Base-by-base conservation (phyloP, 2,113 vertebrate genomes). In the Symphodus melops region DNA sequence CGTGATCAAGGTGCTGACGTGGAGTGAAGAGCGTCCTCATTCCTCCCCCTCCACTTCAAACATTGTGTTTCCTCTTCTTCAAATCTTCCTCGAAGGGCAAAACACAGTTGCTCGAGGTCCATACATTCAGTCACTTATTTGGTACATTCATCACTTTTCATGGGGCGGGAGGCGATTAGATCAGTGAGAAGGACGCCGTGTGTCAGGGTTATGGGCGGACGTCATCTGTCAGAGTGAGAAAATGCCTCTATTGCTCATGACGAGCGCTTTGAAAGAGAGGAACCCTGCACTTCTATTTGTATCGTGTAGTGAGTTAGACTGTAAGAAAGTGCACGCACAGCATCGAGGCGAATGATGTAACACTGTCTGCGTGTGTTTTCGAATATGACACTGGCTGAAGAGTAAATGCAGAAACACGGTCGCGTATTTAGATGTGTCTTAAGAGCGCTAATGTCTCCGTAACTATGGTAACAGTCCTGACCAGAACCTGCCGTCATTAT, bases 71-170 rank as follows among this genome's bases (percentile, higher is more conserved):
- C 48, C 39, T 78, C 65, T 76, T 52, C 28, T 51, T 4, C n/a
- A 61, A n/a, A 60, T 42, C 36, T 5, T 67, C 65, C 37, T 65
- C 70, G 5, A 25, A 51, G 55, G 49, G 61, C 12, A 2, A 8
- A 25, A 36, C 28, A 23, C 42, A 75, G 68, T 60, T 33, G 52
- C 72, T 78, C 25, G 16, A 63, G 78, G 52, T 81, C 74, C 75
- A 63, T 84, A 85, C 85, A 90, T 88, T 86, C 86, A 85, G 77
- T 86, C 84, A 75, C 75, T 63, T 70, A 44, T 87, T 77, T 72
- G 72, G 86, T 89, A 90, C 88, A 88, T 88, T 88, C 81, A 72
- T 77, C 74, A 62, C 78, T 83, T 84, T 33, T 76, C 78, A 72
- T 14, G 16, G 37, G 28, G 21, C 52, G 41, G 63, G 67, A 79